Conservation (phyloP, 1,140 invertebrate genomes). For the Lordiphosa mommai region DNA sequence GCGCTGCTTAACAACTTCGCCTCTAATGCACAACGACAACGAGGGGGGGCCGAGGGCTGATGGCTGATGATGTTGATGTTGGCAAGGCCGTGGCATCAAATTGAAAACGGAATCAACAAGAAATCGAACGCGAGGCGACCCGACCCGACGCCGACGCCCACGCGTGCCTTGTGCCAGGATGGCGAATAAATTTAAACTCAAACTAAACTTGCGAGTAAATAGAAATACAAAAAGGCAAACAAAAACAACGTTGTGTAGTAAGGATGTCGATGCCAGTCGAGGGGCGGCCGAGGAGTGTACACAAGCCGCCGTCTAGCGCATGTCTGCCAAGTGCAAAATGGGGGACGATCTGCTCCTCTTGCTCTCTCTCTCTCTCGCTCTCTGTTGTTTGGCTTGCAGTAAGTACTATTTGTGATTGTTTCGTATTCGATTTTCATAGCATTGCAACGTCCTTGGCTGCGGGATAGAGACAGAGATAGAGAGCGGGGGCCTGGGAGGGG, state of each 20-base stretch:
- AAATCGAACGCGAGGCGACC: conserved; percentile 41
- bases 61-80: background rate
- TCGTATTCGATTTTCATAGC: conserved; percentile 71
- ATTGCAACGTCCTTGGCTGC: conserved; percentile 65
- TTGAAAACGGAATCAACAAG: conserved; percentile 59
- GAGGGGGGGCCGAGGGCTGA: conserved; percentile 1
- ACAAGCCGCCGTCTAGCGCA: conserved; percentile 69
- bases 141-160: conserved; percentile 29
- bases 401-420: conserved; percentile 69
- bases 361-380: conserved; percentile 1
- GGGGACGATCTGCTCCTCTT: conserved; percentile 22
- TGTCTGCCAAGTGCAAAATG: conserved; percentile 69
- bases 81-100: conserved; percentile 64
- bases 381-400: conserved; percentile 34
- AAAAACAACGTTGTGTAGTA: conserved; percentile 63
- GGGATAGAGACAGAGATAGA: conserved; percentile 1
- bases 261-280: conserved; percentile 33
- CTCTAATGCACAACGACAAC: conserved; percentile 62
- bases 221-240: conserved; percentile 77
- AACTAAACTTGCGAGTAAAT: conserved; percentile 76
- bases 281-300: conserved; percentile 56
- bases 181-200: conserved; percentile 73
- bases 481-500: conserved; percentile 15
- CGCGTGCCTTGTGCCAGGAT: conserved; percentile 43
- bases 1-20: conserved; percentile 77